Base-by-base conservation (phyloP, 2,888 invertebrate species). In the Silvanus unidentatus region DNA sequence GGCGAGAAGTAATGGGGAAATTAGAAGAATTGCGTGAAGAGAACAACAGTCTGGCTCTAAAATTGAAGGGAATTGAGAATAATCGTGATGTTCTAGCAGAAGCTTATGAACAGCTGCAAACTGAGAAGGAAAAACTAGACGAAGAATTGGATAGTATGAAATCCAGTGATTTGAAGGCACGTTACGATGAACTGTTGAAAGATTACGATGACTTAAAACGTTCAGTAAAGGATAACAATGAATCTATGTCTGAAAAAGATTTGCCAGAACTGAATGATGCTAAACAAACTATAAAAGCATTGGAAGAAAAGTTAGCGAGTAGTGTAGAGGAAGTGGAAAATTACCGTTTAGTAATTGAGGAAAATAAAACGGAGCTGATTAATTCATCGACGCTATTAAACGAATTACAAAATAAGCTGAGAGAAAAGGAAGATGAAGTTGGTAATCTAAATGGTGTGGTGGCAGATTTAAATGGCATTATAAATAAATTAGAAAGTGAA, bases 1-100 rank as follows among this genome's bases (percentile, higher is more conserved):
- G 82, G 30, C 76, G 82, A 53, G 84, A 84, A 68, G 81, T 84
- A 1, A 77, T 82, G 70, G 80, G 80, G 50, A 84, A 82, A 71
- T 78, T 84, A 77, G 81, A 77, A 65, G 74, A 73, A 50, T 68
- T 82, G n/a, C 76, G 71, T 45, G 61, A 69, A 8, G 83, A 84
- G 71, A 82, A 84, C 66, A 75, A 48, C 16, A 69, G 75, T 27
- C 68, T 82, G 39, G 68, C 72, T 32, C 57, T 74, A 41, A 73
- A 75, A 60, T 71, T 80, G 37, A 70, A 73, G 39, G 74, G 77
- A 49, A 62, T 80, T 34, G 75, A 72, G 45, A 69, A 68, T 49
- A 70, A 71, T 45, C 63, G 70, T 34, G 67, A 67, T 44, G 61
- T 71, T 37, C 52, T 73, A 39, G 67, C 65, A 0, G 71, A 73